Percentiles rank a stretch among this genome's conserved stretches.
These are phyloP conservation scores for Acleris laterana DNA, from an alignment of 2,888 invertebrate genomes.

Conservation along the genomic window DNA sequence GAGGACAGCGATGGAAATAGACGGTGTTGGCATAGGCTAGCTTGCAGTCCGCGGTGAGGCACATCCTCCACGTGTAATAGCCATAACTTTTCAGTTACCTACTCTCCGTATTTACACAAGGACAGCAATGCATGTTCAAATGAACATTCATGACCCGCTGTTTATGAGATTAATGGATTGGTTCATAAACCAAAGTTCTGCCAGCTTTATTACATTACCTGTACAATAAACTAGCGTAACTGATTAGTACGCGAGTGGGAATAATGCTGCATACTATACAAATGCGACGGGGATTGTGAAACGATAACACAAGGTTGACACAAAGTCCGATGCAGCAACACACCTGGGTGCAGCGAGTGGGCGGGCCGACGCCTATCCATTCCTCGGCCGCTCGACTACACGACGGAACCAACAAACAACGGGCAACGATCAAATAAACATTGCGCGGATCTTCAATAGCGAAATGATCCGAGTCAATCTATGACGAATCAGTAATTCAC, in stretches of 20 bases:
- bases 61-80: slow-evolving; percentile 19
- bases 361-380: slow-evolving; percentile 68
- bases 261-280: slow-evolving; percentile 40
- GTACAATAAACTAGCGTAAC: slow-evolving; percentile 17
- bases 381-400: slow-evolving; percentile 54
- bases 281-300: slow-evolving; percentile 55
- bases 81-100: slow-evolving; percentile 1
- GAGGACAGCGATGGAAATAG: slow-evolving; percentile 70
- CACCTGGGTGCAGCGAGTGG: slow-evolving; percentile 75
- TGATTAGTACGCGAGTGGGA: slow-evolving; percentile 21
- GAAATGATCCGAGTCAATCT: slow-evolving; percentile 18
- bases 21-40: slow-evolving; percentile 71
- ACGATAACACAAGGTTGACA: slow-evolving; percentile 62
- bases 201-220: neutral
- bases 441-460: slow-evolving; percentile 8
- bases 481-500: slow-evolving; percentile 14
- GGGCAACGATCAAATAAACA: slow-evolving; percentile 53
- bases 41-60: slow-evolving; percentile 51
- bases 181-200: neutral
- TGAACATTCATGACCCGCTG: neutral
- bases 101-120: too few species aligned
- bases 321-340: slow-evolving; percentile 46
- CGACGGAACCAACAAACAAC: slow-evolving; percentile 55
- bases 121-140: neutral
- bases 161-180: neutral